phyloP scores from a whole-genome alignment of 2,113 vertebrate species.

The Micronycteris hirsuta region DNA sequence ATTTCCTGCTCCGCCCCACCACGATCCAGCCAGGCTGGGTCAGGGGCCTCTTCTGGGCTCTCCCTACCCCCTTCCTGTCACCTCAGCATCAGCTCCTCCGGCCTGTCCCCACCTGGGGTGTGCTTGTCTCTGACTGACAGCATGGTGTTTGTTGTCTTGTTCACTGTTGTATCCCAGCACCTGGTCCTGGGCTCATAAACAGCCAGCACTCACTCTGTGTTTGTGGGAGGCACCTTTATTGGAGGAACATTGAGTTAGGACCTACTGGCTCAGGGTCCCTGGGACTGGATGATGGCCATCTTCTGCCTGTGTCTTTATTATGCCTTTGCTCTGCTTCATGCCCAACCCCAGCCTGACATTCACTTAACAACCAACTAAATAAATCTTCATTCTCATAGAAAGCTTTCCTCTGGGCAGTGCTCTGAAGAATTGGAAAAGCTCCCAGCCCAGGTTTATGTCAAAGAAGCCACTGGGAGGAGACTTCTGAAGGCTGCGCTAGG shows the following conservation, averaged over 20 bases:
- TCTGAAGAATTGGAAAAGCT: not conserved
- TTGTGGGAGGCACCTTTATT: not conserved
- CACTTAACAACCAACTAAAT: constrained; percentile 11
- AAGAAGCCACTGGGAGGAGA: not conserved
- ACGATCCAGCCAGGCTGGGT: not conserved
- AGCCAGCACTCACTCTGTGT: not conserved
- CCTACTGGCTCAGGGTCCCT: not conserved
- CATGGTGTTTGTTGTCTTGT: not conserved
- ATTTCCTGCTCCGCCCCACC: accelerated
- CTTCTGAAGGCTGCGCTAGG: not conserved
- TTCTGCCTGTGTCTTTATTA: not conserved
- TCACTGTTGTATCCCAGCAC: not conserved
- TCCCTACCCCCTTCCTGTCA: not conserved
- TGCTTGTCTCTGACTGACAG: not conserved
- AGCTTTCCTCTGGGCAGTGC: not conserved
- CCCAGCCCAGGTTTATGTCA: not conserved
- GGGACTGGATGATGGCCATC: accelerated
- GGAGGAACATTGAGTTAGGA: not conserved
- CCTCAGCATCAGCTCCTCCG: not conserved
- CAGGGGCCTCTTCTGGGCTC: not conserved
- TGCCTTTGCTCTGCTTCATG: not conserved
- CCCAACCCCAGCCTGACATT: not conserved
- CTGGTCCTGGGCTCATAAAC: not conserved
- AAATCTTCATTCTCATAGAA: not conserved
- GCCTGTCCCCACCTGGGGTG: not conserved